These are phyloP conservation scores for Nomada flava DNA, from an alignment of 2,888 invertebrate genomes.

Conservation along the genomic window DNA sequence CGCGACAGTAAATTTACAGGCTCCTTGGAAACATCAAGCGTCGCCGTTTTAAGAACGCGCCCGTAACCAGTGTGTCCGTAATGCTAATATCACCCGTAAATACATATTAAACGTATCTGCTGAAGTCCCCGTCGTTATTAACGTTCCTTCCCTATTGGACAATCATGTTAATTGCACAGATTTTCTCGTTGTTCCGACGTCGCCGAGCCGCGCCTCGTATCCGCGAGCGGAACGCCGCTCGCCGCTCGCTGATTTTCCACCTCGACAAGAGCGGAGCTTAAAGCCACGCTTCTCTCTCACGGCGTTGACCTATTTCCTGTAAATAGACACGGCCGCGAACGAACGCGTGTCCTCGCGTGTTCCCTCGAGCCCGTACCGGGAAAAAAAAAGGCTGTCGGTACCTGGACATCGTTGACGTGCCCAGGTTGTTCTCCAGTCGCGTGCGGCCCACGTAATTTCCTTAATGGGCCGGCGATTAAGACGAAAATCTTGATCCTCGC, in stretches of 20 bases:
- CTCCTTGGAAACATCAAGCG: slow-evolving; percentile 56
- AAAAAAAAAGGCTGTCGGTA: slow-evolving; percentile 1
- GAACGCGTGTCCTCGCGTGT: slow-evolving; percentile 33
- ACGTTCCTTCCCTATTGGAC: slow-evolving; percentile 29
- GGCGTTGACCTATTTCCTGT: slow-evolving; percentile 57
- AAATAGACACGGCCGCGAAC: slow-evolving; percentile 50
- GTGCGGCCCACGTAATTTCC: slow-evolving; percentile 49
- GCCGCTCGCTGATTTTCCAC: slow-evolving; percentile 18
- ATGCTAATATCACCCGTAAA: slow-evolving; percentile 56
- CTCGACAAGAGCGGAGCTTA: background rate
- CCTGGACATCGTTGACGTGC: background rate
- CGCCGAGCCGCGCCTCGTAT: background rate
- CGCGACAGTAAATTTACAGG: slow-evolving; percentile 65
- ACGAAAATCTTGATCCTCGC: slow-evolving; percentile 54
- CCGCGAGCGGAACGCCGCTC: background rate
- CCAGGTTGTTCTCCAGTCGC: slow-evolving; percentile 19
- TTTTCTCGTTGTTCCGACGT: slow-evolving; percentile 13
- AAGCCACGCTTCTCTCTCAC: slow-evolving; percentile 5
- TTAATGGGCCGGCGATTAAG: slow-evolving; percentile 59
- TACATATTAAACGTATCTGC: slow-evolving; percentile 39
- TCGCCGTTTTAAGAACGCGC: slow-evolving; percentile 60
- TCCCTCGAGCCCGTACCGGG: background rate
- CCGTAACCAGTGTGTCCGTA: slow-evolving; percentile 25
- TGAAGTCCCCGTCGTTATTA: slow-evolving; percentile 24
- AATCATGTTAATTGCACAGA: slow-evolving; percentile 33